Evolutionary conservation across 2,113 vertebrate species (phyloP).

Genomic region (Megaceryle torquata): DNA sequence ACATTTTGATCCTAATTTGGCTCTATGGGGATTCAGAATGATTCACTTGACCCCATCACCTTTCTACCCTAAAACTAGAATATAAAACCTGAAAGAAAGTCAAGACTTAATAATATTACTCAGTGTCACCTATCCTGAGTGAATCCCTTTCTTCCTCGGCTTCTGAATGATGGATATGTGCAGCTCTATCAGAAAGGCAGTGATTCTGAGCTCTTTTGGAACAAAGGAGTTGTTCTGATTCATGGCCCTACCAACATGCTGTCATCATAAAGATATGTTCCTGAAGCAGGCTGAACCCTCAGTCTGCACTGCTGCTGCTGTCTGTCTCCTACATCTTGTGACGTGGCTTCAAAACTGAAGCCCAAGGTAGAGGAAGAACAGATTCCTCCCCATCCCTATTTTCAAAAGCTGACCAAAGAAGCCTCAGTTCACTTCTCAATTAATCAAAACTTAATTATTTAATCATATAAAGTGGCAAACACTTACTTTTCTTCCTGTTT

Average conservation of each 20-base stretch:
- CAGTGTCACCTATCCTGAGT: neutral
- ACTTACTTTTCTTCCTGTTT: neutral
- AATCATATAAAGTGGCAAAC: accelerated
- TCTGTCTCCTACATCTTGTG: neutral
- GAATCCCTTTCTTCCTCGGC: neutral
- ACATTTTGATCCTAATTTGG: neutral
- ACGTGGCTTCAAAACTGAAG: neutral
- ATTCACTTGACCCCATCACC: neutral
- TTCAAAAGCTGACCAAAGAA: neutral
- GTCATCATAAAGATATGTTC: neutral
- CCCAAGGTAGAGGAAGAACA: accelerated
- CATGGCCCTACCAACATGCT: accelerated
- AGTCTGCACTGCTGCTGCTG: accelerated
- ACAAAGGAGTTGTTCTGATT: neutral
- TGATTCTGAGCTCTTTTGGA: neutral
- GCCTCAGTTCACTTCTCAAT: neutral
- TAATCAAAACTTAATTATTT: neutral
- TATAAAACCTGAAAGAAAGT: neutral
- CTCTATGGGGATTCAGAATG: neutral
- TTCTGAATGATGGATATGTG: neutral
- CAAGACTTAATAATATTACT: neutral
- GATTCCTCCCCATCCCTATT: accelerated
- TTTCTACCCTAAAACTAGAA: neutral
- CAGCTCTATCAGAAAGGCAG: neutral
- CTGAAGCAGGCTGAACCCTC: neutral